phyloP scores from a whole-genome alignment of 2,888 invertebrate species.

The Stomorhina lunata region DNA sequence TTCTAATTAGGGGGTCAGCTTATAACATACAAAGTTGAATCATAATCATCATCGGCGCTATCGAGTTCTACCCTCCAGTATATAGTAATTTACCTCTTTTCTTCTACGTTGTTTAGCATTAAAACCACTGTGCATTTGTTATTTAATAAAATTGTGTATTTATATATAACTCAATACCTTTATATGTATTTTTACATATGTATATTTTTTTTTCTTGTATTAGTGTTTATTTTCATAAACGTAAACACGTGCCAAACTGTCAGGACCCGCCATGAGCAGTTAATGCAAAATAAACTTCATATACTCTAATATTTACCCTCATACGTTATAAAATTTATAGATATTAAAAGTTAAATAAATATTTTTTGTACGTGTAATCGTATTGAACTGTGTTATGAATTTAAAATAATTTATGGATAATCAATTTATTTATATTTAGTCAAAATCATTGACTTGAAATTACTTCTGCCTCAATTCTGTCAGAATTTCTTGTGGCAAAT shows the following conservation, averaged over 20 bases:
- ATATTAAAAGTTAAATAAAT: conserved; percentile 41
- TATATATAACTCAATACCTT: too few relatives aligned
- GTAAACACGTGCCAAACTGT: conserved; percentile 58
- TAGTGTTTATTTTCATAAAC: not conserved
- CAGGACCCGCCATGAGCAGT: conserved; percentile 49
- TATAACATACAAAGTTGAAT: too few relatives aligned
- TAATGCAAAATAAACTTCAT: conserved; percentile 53
- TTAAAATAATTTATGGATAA: conserved; percentile 29
- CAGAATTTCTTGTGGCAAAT: too few relatives aligned
- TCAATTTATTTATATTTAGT: conserved; percentile 27
- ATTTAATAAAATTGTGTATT: too few relatives aligned
- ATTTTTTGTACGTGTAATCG: not conserved
- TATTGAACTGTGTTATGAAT: conserved; percentile 30
- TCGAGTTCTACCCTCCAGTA: too few relatives aligned
- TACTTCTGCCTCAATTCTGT: too few relatives aligned
- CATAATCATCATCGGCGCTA: too few relatives aligned
- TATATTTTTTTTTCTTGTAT: not conserved
- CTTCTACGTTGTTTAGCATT: too few relatives aligned
- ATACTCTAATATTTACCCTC: not conserved
- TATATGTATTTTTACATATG: not conserved
- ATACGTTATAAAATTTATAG: conserved; percentile 1
- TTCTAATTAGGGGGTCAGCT: too few relatives aligned
- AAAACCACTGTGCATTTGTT: too few relatives aligned
- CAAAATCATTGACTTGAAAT: too few relatives aligned
- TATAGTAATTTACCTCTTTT: too few relatives aligned